Conservation (phyloP, 2,888 invertebrate genomes). For the Spicauda simplicius region DNA sequence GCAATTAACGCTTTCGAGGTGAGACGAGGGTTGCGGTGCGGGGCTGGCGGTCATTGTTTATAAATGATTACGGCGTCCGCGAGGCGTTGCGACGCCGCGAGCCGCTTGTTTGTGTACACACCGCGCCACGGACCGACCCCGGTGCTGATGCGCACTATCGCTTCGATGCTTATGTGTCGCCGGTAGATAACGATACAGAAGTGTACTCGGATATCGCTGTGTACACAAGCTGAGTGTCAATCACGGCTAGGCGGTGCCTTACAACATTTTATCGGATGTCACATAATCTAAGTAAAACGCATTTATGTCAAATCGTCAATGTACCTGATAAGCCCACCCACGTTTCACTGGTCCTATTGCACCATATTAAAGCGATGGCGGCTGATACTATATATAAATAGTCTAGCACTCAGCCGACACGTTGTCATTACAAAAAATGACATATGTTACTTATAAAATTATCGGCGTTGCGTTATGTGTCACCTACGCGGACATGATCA, state of each 20-base stretch:
- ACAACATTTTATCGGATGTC: conserved; percentile 81
- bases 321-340: conserved; percentile 82
- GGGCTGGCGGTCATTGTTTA: conserved; percentile 63
- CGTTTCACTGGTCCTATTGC: conserved; percentile 67
- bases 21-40: conserved; percentile 72
- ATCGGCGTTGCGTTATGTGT: conserved; percentile 41
- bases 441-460: conserved; percentile 52
- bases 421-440: conserved; percentile 57
- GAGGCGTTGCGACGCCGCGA: conserved; percentile 40
- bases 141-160: conserved; percentile 23
- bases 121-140: conserved; percentile 7
- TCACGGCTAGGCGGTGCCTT: conserved; percentile 80
- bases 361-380: conserved; percentile 67
- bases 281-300: conserved; percentile 82
- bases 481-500: conserved; percentile 18
- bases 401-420: conserved; percentile 46
- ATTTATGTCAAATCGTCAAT: conserved; percentile 82
- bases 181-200: conserved; percentile 74
- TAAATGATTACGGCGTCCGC: conserved; percentile 55
- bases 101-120: conserved; percentile 22
- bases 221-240: conserved; percentile 79
- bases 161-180: conserved; percentile 58
- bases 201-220: conserved; percentile 72
- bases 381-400: conserved; percentile 52
- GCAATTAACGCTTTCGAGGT: conserved; percentile 80